Base-by-base conservation (phyloP, 2,113 vertebrate species). In the Talpa occidentalis region DNA sequence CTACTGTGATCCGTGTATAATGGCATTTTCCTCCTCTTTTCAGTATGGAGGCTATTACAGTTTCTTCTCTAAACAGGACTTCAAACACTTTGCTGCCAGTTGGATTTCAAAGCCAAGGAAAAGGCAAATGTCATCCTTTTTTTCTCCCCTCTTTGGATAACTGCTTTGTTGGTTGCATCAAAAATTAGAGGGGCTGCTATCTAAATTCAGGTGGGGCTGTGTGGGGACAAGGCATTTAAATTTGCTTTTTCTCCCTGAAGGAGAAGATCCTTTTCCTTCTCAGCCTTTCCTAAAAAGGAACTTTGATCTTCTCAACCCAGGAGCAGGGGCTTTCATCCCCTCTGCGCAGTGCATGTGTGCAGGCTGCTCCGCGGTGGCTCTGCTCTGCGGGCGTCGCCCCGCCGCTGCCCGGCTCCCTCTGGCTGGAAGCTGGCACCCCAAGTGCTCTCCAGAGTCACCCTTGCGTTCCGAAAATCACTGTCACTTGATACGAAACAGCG, bases 81-180 rank as follows among this genome's bases (percentile, higher is more conserved):
- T 94, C 95, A 96, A 95, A 97, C 92, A 94, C 47, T 97, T 96
- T 91, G 95, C 97, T 98, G 98, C 96, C 96, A 82, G 96, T 97
- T 83, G 97, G 80, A 97, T 96, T 97, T 98, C 97, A 98, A 97
- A 98, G 98, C 96, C 87, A 93, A 77, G 88, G 92, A 89, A 96
- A 91, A 96, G 93, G 96, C 96, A 96, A 96, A 97, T 96, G 32
- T 92, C 95, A 95, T 93, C 97, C 89, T 90, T 97, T 95, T 93
- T 94, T 87, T 44, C 94, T 94, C 42, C 89, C 90, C 73, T 79
- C 93, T 96, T 96, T 95, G 95, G 96, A 93, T 97, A 95, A 96
- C 98, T 96, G 97, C 98, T 98, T 98, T 98, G 98, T 98, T 98
- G 98, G 94, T 83, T 54, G 42, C 97, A 92, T 97, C 96, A 97